phyloP scores from a whole-genome alignment of 2,888 invertebrate genomes.

The Drosophila ustulata region DNA sequence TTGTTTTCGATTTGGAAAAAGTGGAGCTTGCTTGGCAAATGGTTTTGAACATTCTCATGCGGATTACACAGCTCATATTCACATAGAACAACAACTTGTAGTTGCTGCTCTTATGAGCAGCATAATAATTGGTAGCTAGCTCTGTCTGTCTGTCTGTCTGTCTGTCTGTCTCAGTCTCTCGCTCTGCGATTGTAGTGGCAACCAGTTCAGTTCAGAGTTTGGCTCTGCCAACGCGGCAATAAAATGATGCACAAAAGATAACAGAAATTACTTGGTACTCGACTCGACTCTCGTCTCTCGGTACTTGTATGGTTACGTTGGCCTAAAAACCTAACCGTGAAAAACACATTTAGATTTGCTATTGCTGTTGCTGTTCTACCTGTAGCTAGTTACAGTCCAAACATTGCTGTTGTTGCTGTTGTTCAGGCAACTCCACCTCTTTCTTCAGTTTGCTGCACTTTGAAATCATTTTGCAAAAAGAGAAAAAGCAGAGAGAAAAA shows the following conservation, averaged over 20 bases:
- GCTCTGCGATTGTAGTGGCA: conserved; percentile 29
- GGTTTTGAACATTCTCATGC: conserved; percentile 21
- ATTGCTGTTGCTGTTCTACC: conserved; percentile 43
- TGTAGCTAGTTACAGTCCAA: conserved; percentile 41
- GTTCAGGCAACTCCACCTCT: conserved; percentile 63
- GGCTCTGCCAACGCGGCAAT: conserved; percentile 56
- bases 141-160: not conserved
- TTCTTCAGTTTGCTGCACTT: conserved; percentile 63
- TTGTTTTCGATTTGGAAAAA: conserved; percentile 21
- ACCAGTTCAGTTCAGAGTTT: conserved; percentile 57
- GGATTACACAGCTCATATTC: conserved; percentile 27
- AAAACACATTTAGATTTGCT: conserved; percentile 72
- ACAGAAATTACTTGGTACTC: conserved; percentile 72
- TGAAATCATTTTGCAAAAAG: conserved; percentile 68
- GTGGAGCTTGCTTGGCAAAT: conserved; percentile 14
- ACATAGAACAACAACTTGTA: conserved; percentile 9
- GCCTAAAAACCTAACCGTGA: conserved; percentile 75
- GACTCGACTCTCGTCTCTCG: conserved; percentile 2
- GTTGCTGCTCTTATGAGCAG: conserved; percentile 21
- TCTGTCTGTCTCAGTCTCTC: not conserved
- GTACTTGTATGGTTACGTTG: conserved; percentile 57
- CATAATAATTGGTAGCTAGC: conserved; percentile 35
- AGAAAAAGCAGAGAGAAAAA: not conserved
- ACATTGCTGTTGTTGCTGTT: conserved; percentile 31
- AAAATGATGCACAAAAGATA: conserved; percentile 75